phyloP scores from a whole-genome alignment of 2,113 vertebrate genomes.

The Lophochroa leadbeateri region DNA sequence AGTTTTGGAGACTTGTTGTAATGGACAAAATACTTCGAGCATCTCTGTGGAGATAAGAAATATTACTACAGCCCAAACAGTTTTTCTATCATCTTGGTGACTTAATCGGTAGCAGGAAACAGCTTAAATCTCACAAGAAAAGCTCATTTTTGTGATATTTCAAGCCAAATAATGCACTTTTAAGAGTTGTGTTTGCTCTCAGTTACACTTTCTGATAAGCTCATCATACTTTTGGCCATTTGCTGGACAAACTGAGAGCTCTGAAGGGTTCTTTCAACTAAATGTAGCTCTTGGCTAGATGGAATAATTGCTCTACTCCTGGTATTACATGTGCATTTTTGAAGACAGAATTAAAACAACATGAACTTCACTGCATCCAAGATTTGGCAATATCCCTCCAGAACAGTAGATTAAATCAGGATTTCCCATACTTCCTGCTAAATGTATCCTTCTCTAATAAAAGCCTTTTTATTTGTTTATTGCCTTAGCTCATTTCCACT shows the following conservation, averaged over 20 bases:
- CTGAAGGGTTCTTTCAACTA: background rate
- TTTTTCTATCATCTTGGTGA: background rate
- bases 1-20: background rate
- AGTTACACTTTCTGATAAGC: background rate
- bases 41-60: background rate
- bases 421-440: constrained; percentile 18
- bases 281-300: background rate
- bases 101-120: background rate
- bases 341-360: constrained; percentile 32
- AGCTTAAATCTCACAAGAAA: background rate
- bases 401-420: constrained; percentile 20
- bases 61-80: background rate
- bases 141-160: background rate
- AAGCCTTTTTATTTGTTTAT: constrained; percentile 16
- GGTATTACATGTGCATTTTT: constrained; percentile 1
- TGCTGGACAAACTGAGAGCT: background rate
- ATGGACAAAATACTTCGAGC: background rate
- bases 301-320: background rate
- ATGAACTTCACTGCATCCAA: background rate
- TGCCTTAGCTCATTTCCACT: constrained; percentile 10
- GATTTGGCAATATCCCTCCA: background rate
- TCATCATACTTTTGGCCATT: background rate
- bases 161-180: background rate
- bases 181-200: background rate
- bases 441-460: background rate